Conservation (phyloP, 2,888 invertebrate species). For the Phyllotreta cruciferae region DNA sequence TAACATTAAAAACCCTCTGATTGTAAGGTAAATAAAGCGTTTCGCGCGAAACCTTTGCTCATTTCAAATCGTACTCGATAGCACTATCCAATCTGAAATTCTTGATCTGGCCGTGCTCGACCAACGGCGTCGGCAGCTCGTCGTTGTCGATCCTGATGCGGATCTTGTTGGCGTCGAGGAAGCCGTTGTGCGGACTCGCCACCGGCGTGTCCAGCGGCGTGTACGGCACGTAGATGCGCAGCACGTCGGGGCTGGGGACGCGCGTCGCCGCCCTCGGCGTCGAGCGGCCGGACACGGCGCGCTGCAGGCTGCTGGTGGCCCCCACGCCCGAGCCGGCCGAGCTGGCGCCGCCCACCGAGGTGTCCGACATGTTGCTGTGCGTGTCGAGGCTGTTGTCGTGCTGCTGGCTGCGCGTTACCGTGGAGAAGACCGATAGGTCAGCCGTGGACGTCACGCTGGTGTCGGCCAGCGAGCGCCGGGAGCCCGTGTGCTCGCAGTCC, state of each 20-base stretch:
- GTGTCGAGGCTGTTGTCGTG: constrained; percentile 79
- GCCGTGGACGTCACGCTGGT: constrained; percentile 86
- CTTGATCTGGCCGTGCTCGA: constrained; percentile 66
- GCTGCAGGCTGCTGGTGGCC: constrained; percentile 61
- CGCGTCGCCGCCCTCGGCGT: constrained; percentile 74
- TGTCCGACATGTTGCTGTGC: constrained; percentile 78
- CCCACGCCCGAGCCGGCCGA: constrained; percentile 60
- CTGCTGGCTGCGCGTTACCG: constrained; percentile 74
- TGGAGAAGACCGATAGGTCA: constrained; percentile 80
- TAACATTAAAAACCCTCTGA: background rate
- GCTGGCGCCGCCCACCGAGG: constrained; percentile 68
- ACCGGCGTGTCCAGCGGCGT: constrained; percentile 65
- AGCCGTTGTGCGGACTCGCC: constrained; percentile 64
- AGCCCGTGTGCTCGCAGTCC: constrained; percentile 68
- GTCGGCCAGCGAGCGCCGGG: constrained; percentile 80
- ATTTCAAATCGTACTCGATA: constrained; percentile 52
- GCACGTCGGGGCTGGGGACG: constrained; percentile 74
- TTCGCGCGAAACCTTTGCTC: constrained; percentile 12
- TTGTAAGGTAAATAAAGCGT: too few relatives aligned
- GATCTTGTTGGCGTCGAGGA: constrained; percentile 73
- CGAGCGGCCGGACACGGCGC: constrained; percentile 64
- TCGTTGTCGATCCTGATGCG: constrained; percentile 75
- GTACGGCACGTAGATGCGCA: constrained; percentile 82
- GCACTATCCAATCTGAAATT: constrained; percentile 57
- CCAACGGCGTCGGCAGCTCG: constrained; percentile 70